A percentile compares a stretch with the other conserved stretches of the same genome.
phyloP scores from a whole-genome alignment of 1,140 invertebrate genomes.

The Parapsyche elsis region DNA sequence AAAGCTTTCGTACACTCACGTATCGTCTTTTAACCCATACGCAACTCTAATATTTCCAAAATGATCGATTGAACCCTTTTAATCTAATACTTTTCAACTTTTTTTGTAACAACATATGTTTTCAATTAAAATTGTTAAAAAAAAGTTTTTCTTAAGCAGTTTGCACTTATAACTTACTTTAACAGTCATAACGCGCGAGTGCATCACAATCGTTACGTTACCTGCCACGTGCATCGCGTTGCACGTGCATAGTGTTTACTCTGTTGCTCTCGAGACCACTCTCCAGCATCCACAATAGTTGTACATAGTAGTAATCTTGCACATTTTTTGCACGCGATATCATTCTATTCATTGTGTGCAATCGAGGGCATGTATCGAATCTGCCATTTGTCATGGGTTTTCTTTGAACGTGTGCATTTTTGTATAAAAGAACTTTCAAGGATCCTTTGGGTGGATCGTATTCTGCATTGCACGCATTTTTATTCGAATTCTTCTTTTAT shows the following conservation, averaged over 20 bases:
- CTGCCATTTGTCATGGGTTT: not conserved
- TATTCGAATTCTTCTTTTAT: too few relatives aligned
- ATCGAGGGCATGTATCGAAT: not conserved
- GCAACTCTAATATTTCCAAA: too few relatives aligned
- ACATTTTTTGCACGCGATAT: not conserved
- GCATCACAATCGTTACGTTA: not conserved
- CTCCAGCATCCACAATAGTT: conserved; percentile 31
- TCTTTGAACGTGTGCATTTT: too few relatives aligned
- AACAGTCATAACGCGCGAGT: not conserved
- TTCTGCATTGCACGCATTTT: too few relatives aligned
- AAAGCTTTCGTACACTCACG: not conserved
- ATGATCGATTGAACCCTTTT: too few relatives aligned
- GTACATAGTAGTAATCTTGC: not conserved
- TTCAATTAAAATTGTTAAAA: too few relatives aligned
- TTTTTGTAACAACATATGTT: too few relatives aligned
- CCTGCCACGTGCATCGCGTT: not conserved
- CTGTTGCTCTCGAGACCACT: conserved; percentile 48
- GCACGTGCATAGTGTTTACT: conserved; percentile 52
- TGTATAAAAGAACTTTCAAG: too few relatives aligned
- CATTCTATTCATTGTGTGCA: conserved; percentile 5
- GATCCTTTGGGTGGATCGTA: too few relatives aligned
- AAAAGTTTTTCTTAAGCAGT: too few relatives aligned
- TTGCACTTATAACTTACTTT: not conserved
- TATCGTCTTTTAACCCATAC: not conserved
- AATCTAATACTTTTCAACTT: too few relatives aligned